Percentiles rank a stretch among this genome's conserved stretches.
Evolutionary conservation across 1,140 invertebrate species (phyloP).

Genomic region (Drosophila obscura): DNA sequence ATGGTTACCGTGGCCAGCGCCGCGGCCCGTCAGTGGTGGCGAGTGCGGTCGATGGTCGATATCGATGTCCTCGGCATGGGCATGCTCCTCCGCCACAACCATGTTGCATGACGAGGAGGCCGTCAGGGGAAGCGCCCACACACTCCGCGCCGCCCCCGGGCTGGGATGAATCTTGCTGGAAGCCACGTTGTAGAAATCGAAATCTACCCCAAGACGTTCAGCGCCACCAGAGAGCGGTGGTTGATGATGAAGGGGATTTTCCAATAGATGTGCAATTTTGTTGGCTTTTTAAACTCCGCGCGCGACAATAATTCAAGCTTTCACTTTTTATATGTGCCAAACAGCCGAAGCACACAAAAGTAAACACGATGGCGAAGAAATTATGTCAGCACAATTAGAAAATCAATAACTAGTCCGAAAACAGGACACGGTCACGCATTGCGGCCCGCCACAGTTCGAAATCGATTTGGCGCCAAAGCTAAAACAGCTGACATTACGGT

Average conservation of each 20-base stretch:
- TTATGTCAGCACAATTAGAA: slow-evolving; percentile 72
- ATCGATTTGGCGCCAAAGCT: slow-evolving; percentile 57
- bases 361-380: slow-evolving; percentile 47
- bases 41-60: slow-evolving; percentile 83
- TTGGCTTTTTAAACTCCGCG: slow-evolving; percentile 47
- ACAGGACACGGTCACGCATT: slow-evolving; percentile 35
- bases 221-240: slow-evolving; percentile 65
- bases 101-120: slow-evolving; percentile 87
- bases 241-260: slow-evolving; percentile 80
- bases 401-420: slow-evolving; percentile 70
- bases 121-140: slow-evolving; percentile 91
- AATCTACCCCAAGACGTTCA: slow-evolving; percentile 76
- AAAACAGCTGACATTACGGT: slow-evolving; percentile 38
- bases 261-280: slow-evolving; percentile 83
- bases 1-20: slow-evolving; percentile 22
- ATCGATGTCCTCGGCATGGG: slow-evolving; percentile 77
- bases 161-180: slow-evolving; percentile 88
- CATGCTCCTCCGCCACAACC: slow-evolving; percentile 87
- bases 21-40: slow-evolving; percentile 45
- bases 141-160: slow-evolving; percentile 92
- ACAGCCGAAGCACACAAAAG: slow-evolving; percentile 15
- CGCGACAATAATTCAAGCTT: slow-evolving; percentile 11
- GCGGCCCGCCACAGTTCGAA: slow-evolving; percentile 48
- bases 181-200: slow-evolving; percentile 83
- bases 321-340: not conserved